These are phyloP conservation scores for Agonopterix heracliana DNA, from an alignment of 2,888 invertebrate species.

Conservation along the genomic window DNA sequence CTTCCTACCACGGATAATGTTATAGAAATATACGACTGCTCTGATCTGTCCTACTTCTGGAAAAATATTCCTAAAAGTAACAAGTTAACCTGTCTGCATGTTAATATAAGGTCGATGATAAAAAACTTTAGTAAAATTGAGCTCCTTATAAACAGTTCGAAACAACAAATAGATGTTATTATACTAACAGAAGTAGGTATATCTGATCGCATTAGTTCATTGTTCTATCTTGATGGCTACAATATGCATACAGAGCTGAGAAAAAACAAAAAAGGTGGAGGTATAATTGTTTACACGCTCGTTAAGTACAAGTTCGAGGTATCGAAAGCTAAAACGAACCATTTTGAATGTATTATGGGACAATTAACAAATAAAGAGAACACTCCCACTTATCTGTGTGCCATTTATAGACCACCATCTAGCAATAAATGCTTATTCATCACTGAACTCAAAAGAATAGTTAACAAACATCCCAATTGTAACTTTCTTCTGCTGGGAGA, in stretches of 20 bases:
- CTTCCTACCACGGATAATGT: background rate
- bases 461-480: no score
- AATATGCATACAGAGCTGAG: constrained; percentile 9
- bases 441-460: constrained; percentile 4
- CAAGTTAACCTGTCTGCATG: background rate
- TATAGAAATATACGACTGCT: background rate
- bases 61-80: background rate
- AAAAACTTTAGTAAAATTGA: constrained; percentile 4
- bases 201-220: background rate
- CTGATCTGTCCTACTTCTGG: background rate
- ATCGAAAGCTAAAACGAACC: background rate
- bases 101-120: constrained; percentile 1
- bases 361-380: background rate
- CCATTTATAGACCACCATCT: constrained; percentile 12
- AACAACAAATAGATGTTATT: constrained; percentile 1
- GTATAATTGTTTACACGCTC: constrained; percentile 7
- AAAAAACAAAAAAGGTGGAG: constrained; percentile 9
- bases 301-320: constrained; percentile 5
- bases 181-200: constrained; percentile 9
- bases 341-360: constrained; percentile 7
- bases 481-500: no score
- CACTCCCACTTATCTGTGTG: constrained; percentile 5
- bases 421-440: constrained; percentile 10
- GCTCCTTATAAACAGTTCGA: background rate
- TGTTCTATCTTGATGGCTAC: constrained; percentile 7